Conservation (phyloP, 2,797 vertebrate species). For the Aratinga solstitialis region DNA sequence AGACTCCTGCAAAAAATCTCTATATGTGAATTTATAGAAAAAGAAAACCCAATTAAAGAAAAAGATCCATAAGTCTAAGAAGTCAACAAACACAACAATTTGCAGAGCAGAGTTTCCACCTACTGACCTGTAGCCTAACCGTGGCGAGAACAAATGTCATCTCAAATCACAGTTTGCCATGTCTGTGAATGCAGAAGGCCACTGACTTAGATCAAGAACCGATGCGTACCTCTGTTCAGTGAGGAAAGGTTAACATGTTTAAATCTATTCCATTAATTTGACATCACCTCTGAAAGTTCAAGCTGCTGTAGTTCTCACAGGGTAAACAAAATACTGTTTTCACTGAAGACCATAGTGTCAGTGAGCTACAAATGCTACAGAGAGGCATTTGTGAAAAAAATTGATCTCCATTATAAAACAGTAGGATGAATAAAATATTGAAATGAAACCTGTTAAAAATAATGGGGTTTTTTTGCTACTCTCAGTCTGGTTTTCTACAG, state of each 20-base stretch:
- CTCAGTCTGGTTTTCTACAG: not conserved
- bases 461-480: not conserved
- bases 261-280: constrained; percentile 1
- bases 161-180: not conserved
- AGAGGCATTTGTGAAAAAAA: not conserved
- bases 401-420: not conserved
- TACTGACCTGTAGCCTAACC: not conserved
- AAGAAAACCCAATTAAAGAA: not conserved
- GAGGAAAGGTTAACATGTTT: not conserved
- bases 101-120: not conserved
- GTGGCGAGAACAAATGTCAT: not conserved
- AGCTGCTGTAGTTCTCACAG: not conserved
- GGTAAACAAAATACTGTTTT: not conserved
- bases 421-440: not conserved
- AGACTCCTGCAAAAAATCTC: not conserved
- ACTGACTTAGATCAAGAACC: not conserved
- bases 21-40: not conserved
- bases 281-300: not conserved
- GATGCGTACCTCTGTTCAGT: not conserved
- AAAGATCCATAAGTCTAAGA: not conserved
- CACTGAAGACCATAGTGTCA: not conserved
- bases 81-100: not conserved
- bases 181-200: not conserved
- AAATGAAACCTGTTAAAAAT: not conserved
- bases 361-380: not conserved